phyloP scores from a whole-genome alignment of 2,113 vertebrate species.

The Tichodroma muraria region DNA sequence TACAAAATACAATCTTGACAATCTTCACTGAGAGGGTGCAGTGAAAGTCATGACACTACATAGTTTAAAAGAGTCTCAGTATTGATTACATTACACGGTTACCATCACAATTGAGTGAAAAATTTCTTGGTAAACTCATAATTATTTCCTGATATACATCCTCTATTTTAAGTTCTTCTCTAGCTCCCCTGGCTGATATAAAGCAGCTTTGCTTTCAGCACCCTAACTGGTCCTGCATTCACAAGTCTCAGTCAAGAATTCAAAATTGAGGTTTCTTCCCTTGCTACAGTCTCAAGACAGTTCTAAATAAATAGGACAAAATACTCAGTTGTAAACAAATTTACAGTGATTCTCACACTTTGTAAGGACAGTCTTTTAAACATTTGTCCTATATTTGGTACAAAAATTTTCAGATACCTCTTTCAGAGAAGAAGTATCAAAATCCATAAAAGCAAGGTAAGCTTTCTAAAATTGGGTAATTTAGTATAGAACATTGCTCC shows the following conservation, averaged over 20 bases:
- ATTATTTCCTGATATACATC: background rate
- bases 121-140: background rate
- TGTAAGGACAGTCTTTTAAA: background rate
- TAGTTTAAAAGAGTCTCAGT: background rate
- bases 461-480: background rate
- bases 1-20: background rate
- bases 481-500: background rate
- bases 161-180: background rate
- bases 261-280: background rate
- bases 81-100: background rate
- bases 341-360: background rate
- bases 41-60: background rate
- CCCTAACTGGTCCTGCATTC: background rate
- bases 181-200: background rate
- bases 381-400: background rate
- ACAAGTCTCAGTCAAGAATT: background rate
- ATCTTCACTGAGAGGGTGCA: background rate
- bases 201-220: background rate
- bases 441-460: background rate
- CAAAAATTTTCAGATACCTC: background rate
- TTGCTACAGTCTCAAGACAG: background rate
- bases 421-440: background rate
- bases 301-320: background rate
- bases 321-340: background rate
- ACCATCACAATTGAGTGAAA: background rate